Evolutionary conservation across 1,140 invertebrate genomes (phyloP).

Genomic region (Neodiprion fabricii): DNA sequence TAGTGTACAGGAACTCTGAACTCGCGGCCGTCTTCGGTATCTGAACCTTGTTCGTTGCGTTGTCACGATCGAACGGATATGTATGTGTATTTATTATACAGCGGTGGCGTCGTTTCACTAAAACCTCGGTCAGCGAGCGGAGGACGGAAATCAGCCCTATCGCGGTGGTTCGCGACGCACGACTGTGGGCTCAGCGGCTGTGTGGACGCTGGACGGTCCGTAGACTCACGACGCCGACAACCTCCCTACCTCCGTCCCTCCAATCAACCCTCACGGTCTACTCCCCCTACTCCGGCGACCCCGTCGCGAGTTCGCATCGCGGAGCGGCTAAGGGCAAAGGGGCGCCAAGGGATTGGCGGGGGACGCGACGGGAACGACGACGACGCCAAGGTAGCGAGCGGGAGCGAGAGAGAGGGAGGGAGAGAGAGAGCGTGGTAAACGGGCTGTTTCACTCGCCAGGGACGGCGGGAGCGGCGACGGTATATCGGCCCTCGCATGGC

Average conservation of each 20-base stretch:
- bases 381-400: not conserved
- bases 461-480: conserved; percentile 25
- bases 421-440: conserved; percentile 19
- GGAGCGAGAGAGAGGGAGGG: conserved; percentile 14
- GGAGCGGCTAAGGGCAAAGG: conserved; percentile 40
- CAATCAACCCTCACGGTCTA: not conserved
- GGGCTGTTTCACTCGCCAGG: conserved; percentile 1
- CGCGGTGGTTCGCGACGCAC: conserved; percentile 43
- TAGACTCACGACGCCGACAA: conserved; percentile 38
- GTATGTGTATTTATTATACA: too few species aligned
- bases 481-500: conserved; percentile 47
- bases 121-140: not conserved
- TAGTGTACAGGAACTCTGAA: too few species aligned
- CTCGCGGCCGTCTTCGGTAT: too few species aligned
- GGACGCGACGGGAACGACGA: conserved; percentile 10
- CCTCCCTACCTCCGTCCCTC: conserved; percentile 16
- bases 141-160: conserved; percentile 28
- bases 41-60: too few species aligned
- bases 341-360: conserved; percentile 41
- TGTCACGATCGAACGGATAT: too few species aligned
- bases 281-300: conserved; percentile 16
- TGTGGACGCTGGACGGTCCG: conserved; percentile 17
- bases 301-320: conserved; percentile 36
- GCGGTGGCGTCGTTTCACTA: too few species aligned
- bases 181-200: conserved; percentile 33